These are phyloP conservation scores for Saccostrea glomerata DNA, from an alignment of 1,140 invertebrate species.

Conservation along the genomic window DNA sequence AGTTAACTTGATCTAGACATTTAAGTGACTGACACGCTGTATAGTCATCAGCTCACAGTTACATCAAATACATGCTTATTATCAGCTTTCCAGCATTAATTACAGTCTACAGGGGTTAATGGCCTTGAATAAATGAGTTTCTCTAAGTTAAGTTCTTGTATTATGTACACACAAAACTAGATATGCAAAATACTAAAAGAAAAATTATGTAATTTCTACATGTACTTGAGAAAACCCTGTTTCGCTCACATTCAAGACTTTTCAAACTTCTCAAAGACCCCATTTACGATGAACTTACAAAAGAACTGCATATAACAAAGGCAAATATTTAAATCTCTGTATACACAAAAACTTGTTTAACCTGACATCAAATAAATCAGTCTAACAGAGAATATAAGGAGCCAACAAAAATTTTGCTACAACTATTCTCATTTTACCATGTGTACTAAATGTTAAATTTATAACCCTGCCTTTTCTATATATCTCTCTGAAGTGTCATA, in stretches of 20 bases:
- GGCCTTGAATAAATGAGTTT: neutral
- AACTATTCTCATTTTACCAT: neutral
- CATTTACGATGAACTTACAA: too few relatives aligned
- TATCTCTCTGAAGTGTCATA: neutral
- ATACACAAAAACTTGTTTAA: neutral
- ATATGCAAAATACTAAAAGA: too few relatives aligned
- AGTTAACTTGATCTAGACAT: too few relatives aligned
- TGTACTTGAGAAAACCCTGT: too few relatives aligned
- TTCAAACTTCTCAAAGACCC: too few relatives aligned
- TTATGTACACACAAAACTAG: too few relatives aligned
- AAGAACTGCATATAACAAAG: neutral
- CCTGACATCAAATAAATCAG: neutral
- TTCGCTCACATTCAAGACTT: too few relatives aligned
- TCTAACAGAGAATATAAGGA: neutral
- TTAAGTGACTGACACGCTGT: neutral
- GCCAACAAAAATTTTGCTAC: neutral
- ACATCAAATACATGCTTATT: neutral
- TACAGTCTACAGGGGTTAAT: neutral
- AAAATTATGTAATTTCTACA: too few relatives aligned
- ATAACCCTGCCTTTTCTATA: neutral
- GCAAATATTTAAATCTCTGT: conserved; percentile 1
- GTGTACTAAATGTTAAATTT: neutral
- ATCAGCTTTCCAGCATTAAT: neutral
- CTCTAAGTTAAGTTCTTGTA: too few relatives aligned
- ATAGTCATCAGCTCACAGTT: neutral